Percentiles rank a stretch among this genome's conserved stretches.
These are phyloP conservation scores for Dryococelus australis DNA, from an alignment of 2,888 invertebrate genomes.

Conservation along the genomic window DNA sequence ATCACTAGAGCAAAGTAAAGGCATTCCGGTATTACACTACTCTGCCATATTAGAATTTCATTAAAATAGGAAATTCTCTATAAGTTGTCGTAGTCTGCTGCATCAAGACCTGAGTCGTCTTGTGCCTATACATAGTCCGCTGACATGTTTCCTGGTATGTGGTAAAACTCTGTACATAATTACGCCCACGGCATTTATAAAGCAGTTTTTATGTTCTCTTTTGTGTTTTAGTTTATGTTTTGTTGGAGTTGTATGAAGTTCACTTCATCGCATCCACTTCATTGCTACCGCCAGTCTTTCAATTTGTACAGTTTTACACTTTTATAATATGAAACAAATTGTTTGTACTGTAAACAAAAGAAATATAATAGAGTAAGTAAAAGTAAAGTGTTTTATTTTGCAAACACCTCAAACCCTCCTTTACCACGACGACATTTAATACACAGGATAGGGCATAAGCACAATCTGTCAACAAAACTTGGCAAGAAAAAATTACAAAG, in stretches of 20 bases:
- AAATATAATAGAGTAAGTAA: slow-evolving; percentile 10
- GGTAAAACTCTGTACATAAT: not conserved
- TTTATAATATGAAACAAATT: slow-evolving; percentile 11
- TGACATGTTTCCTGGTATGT: slow-evolving; percentile 16
- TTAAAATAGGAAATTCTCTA: no score
- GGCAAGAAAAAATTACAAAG: no score
- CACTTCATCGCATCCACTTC: slow-evolving; percentile 11
- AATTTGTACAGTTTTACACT: slow-evolving; percentile 11
- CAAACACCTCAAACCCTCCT: not conserved
- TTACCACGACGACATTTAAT: not conserved
- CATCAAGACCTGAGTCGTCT: not conserved
- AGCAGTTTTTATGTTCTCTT: not conserved
- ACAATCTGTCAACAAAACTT: no score
- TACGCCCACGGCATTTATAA: not conserved
- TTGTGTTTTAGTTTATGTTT: not conserved
- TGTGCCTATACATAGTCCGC: not conserved
- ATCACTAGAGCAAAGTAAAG: no score
- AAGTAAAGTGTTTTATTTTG: not conserved
- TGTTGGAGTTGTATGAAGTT: slow-evolving; percentile 16
- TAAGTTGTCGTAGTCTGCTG: not conserved
- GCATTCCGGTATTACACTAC: no score
- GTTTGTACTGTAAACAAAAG: slow-evolving; percentile 16
- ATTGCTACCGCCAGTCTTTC: slow-evolving; percentile 16
- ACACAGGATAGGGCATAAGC: no score
- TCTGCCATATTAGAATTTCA: no score